Conservation (phyloP, 2,113 vertebrate genomes). For the Patagioenas fasciata region DNA sequence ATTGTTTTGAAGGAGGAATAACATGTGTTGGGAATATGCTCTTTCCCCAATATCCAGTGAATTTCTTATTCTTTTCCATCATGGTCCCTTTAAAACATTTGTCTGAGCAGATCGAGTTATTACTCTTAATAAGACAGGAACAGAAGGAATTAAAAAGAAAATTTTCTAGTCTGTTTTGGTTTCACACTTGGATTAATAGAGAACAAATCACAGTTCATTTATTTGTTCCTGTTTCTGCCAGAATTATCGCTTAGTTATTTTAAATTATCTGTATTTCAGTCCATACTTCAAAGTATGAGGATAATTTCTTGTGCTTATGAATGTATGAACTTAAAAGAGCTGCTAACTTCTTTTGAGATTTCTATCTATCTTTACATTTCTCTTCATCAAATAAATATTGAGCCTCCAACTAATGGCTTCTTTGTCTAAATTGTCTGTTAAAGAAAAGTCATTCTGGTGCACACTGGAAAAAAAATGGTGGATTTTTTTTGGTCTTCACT, state of each 20-base stretch:
- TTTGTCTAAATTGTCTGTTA: not conserved
- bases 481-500: not conserved
- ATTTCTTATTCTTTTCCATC: not conserved
- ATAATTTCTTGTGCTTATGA: not conserved
- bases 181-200: not conserved
- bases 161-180: not conserved
- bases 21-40: not conserved
- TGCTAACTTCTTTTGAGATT: not conserved
- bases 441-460: not conserved
- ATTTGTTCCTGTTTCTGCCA: not conserved
- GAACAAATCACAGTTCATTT: not conserved
- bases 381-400: not conserved
- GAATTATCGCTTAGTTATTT: not conserved
- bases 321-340: not conserved
- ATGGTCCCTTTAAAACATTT: not conserved
- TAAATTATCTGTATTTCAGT: not conserved
- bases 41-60: not conserved
- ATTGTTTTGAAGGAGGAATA: not conserved
- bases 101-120: not conserved
- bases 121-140: not conserved
- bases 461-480: not conserved
- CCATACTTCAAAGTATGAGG: not conserved
- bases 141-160: not conserved
- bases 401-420: not conserved
- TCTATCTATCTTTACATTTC: conserved; percentile 3